Percentiles rank a stretch among this genome's conserved stretches.
Evolutionary conservation across 2,113 vertebrate genomes (phyloP).

Genomic region (Mastomys natalensis): DNA sequence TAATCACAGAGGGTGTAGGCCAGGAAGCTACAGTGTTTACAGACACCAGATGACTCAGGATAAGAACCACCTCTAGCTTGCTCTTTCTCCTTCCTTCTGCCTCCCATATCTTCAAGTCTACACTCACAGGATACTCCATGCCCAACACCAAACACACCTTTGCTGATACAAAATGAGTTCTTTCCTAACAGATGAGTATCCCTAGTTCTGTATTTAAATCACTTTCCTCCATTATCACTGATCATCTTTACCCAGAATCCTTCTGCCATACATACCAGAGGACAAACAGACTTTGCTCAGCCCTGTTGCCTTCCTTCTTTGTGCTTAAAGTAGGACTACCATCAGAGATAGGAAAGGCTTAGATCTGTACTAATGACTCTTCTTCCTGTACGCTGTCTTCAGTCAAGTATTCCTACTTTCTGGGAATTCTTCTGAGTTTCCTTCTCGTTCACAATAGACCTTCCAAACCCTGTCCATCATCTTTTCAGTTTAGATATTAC

Average conservation of each 20-base stretch:
- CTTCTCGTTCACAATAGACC: not conserved
- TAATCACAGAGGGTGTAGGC: not conserved
- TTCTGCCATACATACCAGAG: not conserved
- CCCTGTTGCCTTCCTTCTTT: not conserved
- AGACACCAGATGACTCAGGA: not conserved
- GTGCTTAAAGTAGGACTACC: not conserved
- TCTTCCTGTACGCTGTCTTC: not conserved
- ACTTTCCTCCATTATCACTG: not conserved
- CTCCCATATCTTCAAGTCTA: not conserved
- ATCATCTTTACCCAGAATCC: not conserved
- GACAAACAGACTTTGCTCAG: not conserved
- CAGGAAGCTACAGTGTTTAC: not conserved
- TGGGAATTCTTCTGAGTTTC: not conserved
- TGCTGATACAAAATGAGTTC: not conserved
- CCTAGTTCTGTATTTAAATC: not conserved
- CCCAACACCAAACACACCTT: not conserved
- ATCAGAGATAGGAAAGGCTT: not conserved
- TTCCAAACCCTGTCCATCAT: not conserved
- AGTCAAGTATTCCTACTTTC: not conserved
- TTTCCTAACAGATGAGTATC: not conserved
- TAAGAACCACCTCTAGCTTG: not conserved
- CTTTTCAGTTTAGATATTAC: not conserved
- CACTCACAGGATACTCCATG: not conserved
- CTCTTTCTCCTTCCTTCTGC: not conserved
- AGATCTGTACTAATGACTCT: not conserved